Evolutionary conservation across 2,888 invertebrate species (phyloP).

Genomic region (Netelia melanura): DNA sequence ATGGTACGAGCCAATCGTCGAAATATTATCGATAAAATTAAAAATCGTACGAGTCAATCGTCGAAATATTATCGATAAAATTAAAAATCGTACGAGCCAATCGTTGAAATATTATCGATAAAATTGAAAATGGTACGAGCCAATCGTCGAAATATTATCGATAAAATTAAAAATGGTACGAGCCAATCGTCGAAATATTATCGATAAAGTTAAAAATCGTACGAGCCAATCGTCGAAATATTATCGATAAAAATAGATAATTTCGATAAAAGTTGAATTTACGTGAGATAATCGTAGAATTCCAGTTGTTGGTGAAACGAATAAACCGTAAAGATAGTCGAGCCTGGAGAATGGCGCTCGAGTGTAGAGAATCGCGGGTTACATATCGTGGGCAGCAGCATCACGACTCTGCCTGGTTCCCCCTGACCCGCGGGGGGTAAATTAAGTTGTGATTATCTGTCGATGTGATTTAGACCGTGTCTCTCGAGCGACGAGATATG

Average conservation of each 20-base stretch:
- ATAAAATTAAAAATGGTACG: too few species aligned
- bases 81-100: too few species aligned
- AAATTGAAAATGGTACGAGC: too few species aligned
- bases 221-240: neutral
- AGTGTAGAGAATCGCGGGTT: neutral
- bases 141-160: too few species aligned
- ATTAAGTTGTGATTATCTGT: constrained; percentile 85
- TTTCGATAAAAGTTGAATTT: too few species aligned
- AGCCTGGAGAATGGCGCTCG: too few species aligned
- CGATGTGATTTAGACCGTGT: constrained; percentile 83
- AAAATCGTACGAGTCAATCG: too few species aligned
- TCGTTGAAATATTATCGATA: too few species aligned
- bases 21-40: too few species aligned
- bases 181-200: neutral
- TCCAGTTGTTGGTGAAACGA: neutral
- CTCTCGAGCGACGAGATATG: constrained; percentile 63
- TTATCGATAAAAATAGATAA: neutral
- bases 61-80: too few species aligned
- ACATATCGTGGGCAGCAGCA: constrained; percentile 30
- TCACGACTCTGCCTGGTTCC: constrained; percentile 32
- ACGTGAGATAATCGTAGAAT: neutral
- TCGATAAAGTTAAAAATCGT: neutral
- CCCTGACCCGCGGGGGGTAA: constrained; percentile 81
- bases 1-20: too few species aligned
- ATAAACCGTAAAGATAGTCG: neutral